A percentile compares a stretch with the other conserved stretches of the same genome.
phyloP scores from a whole-genome alignment of 2,113 vertebrate species.

The Gambusia affinis region DNA sequence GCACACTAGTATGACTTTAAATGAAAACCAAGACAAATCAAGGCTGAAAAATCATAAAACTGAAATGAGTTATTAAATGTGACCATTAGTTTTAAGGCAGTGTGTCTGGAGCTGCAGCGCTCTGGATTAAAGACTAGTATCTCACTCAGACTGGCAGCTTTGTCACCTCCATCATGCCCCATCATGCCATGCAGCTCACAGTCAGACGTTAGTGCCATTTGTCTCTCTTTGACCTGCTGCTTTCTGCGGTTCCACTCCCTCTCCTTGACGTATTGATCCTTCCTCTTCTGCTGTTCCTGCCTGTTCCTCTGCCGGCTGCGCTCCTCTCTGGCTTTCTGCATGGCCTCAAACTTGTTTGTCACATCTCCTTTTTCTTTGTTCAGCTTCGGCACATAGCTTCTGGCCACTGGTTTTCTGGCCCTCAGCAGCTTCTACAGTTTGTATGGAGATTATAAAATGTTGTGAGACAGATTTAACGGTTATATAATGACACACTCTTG shows the following conservation, averaged over 20 bases:
- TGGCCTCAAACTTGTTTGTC: conserved; percentile 94
- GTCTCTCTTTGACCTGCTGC: conserved; percentile 88
- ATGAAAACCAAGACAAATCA: conserved; percentile 16
- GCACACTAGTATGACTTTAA: conserved; percentile 18
- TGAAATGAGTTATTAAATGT: background rate
- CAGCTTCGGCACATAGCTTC: conserved; percentile 91
- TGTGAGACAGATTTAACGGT: background rate
- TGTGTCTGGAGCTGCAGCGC: conserved; percentile 5
- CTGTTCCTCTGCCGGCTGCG: conserved; percentile 90
- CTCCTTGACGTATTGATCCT: conserved; percentile 96
- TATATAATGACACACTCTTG: background rate
- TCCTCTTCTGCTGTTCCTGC: conserved; percentile 95
- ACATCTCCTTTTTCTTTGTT: conserved; percentile 88
- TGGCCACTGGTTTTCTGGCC: conserved; percentile 89
- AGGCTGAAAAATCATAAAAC: background rate
- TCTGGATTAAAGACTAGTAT: conserved; percentile 21
- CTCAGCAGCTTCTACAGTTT: conserved; percentile 89
- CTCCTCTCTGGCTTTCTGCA: conserved; percentile 97
- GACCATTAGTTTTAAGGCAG: background rate
- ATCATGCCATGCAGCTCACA: conserved; percentile 70
- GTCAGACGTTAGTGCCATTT: conserved; percentile 53
- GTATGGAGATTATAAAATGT: background rate
- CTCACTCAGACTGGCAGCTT: conserved; percentile 50
- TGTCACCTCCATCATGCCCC: conserved; percentile 55
- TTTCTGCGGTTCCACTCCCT: conserved; percentile 93